A percentile compares a stretch with the other conserved stretches of the same genome.
phyloP scores from a whole-genome alignment of 2,797 vertebrate species.

The Dendrocincla fuliginosa region DNA sequence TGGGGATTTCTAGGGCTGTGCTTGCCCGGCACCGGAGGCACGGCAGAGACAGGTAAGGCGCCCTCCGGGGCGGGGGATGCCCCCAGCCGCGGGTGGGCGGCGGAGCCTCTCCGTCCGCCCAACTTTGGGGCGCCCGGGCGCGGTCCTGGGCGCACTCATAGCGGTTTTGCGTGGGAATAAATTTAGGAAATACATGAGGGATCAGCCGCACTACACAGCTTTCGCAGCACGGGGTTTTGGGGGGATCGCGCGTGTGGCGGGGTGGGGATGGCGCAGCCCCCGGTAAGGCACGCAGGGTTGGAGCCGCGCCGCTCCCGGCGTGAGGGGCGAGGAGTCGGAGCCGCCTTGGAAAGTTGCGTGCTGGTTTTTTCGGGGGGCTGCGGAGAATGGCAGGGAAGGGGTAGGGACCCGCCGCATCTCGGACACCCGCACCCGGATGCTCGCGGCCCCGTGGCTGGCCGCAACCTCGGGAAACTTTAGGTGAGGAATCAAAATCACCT shows the following conservation, averaged over 20 bases:
- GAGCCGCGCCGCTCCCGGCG: not conserved
- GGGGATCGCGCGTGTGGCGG: not conserved
- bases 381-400: not conserved
- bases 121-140: not conserved
- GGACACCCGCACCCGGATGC: not conserved
- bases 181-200: not conserved
- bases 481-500: not conserved
- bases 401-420: not conserved
- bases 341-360: not conserved
- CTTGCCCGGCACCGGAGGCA: constrained; percentile 75
- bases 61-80: not conserved
- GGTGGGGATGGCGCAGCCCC: not conserved
- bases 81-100: not conserved
- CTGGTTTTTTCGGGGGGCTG: accelerated
- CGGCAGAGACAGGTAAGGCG: constrained; percentile 85
- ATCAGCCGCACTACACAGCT: not conserved
- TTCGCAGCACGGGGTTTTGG: not conserved
- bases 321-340: not conserved
- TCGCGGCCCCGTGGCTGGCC: not conserved
- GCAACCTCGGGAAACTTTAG: not conserved
- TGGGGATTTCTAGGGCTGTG: constrained; percentile 83
- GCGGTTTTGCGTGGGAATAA: not conserved
- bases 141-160: not conserved
- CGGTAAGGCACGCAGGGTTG: not conserved
- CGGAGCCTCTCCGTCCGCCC: not conserved